These are phyloP conservation scores for Microtus oregoni DNA, from an alignment of 2,113 vertebrate genomes.

Conservation along the genomic window DNA sequence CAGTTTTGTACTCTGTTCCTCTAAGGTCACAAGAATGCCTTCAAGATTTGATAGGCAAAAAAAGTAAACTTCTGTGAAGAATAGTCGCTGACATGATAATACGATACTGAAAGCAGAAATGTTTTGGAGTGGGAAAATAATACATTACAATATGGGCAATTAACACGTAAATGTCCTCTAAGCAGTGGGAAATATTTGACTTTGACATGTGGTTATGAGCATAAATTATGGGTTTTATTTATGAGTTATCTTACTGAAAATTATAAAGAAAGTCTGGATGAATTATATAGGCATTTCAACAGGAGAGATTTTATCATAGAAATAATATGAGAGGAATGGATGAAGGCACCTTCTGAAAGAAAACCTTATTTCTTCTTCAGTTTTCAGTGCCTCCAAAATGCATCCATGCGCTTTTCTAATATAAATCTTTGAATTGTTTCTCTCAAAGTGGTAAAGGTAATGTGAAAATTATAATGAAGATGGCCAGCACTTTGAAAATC, in stretches of 20 bases:
- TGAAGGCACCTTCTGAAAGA: background rate
- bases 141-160: conserved; percentile 50
- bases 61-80: conserved; percentile 49
- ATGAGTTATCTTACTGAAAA: background rate
- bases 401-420: background rate
- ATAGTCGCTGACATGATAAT: background rate
- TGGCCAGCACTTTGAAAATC: background rate
- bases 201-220: conserved; percentile 34
- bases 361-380: background rate
- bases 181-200: conserved; percentile 51
- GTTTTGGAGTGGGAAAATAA: conserved; percentile 17
- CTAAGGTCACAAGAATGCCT: background rate
- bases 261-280: background rate
- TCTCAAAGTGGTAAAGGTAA: background rate
- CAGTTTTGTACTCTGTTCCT: background rate
- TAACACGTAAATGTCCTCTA: conserved; percentile 46
- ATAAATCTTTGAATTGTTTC: background rate
- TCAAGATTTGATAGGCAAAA: conserved; percentile 40
- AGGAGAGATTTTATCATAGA: background rate
- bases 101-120: conserved; percentile 23
- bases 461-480: background rate
- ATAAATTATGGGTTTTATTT: conserved; percentile 49
- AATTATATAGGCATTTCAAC: background rate
- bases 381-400: background rate
- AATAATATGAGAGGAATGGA: background rate